Evolutionary conservation across 2,888 invertebrate genomes (phyloP).

Genomic region (Apodemia duryi): DNA sequence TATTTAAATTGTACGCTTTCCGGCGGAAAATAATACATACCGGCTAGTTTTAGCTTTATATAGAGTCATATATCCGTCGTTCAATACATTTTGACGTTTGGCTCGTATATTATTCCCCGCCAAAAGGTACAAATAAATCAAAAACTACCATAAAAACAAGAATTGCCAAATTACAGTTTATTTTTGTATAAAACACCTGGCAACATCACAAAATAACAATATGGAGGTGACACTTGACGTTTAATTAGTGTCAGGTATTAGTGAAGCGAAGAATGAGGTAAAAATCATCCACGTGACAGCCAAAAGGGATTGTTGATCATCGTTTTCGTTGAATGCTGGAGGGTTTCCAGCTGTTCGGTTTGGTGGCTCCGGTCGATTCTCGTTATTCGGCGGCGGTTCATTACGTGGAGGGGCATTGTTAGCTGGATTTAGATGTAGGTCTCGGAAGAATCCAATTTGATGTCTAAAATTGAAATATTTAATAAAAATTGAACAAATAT

Average conservation of each 20-base stretch:
- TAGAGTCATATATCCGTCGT: not conserved
- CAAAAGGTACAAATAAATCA: not conserved
- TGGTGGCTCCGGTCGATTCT: slow-evolving; percentile 16
- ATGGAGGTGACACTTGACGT: slow-evolving; percentile 3
- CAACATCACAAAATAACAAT: slow-evolving; percentile 1
- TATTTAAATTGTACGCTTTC: not conserved
- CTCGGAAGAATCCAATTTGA: slow-evolving; percentile 88
- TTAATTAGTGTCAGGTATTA: slow-evolving; percentile 91
- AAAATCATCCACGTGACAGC: slow-evolving; percentile 94
- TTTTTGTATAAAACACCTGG: not conserved
- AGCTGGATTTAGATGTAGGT: slow-evolving; percentile 59
- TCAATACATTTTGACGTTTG: not conserved
- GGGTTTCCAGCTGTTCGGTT: slow-evolving; percentile 35
- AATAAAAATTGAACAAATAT: not conserved
- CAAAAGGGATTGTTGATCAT: slow-evolving; percentile 71
- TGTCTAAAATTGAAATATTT: slow-evolving; percentile 68
- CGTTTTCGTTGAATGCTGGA: slow-evolving; percentile 36
- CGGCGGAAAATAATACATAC: not conserved
- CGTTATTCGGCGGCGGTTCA: slow-evolving; percentile 26
- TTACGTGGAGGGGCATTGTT: slow-evolving; percentile 34
- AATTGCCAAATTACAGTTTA: not conserved
- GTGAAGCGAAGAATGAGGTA: slow-evolving; percentile 94
- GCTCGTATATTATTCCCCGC: not conserved
- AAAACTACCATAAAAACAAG: not conserved
- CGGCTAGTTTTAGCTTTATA: not conserved